Conservation (phyloP, 2,797 vertebrate genomes). For the Mionectes olivaceus region DNA sequence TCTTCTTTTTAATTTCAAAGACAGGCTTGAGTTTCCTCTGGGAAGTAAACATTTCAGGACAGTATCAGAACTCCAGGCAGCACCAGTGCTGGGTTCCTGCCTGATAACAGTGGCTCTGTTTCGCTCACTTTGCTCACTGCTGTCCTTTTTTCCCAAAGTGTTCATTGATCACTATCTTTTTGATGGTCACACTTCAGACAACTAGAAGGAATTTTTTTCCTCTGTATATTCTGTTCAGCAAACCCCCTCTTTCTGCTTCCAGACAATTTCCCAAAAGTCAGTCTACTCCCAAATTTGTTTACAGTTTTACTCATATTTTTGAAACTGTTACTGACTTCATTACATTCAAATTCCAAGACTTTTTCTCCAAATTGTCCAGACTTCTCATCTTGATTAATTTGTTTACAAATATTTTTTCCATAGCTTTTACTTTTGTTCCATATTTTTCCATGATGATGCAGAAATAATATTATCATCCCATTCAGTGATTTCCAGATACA, state of each 20-base stretch:
- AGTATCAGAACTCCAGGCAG: background rate
- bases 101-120: background rate
- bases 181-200: background rate
- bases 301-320: background rate
- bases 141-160: accelerated
- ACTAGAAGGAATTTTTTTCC: background rate
- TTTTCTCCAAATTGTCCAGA: background rate
- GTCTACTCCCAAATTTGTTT: background rate
- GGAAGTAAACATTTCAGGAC: background rate
- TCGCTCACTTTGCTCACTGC: background rate
- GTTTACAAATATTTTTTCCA: background rate
- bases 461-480: background rate
- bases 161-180: background rate
- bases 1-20: constrained; percentile 46
- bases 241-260: background rate
- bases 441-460: background rate
- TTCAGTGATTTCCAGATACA: background rate
- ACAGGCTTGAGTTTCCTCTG: constrained; percentile 11
- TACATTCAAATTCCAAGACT: background rate
- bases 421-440: background rate
- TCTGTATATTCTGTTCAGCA: background rate
- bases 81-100: background rate
- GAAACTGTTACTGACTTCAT: background rate
- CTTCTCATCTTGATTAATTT: background rate
- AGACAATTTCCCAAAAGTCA: background rate